Conservation (phyloP, 2,113 vertebrate genomes). For the Oncorhynchus kisutch region DNA sequence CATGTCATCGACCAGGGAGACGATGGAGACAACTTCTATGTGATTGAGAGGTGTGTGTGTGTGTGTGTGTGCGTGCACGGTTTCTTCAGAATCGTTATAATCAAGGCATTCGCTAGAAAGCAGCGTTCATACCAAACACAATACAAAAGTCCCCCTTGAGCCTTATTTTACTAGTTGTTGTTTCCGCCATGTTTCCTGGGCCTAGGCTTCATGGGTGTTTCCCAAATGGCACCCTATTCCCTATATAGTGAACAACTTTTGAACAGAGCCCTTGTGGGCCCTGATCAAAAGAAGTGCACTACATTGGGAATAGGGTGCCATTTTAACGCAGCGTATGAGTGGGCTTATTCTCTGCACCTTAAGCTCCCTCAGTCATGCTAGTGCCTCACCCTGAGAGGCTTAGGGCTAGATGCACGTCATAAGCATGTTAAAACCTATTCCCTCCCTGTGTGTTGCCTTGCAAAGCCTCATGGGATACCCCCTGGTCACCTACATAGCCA, state of each 20-base stretch:
- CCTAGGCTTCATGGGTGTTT: neutral
- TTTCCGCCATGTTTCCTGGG: neutral
- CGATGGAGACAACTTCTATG: slow-evolving; percentile 98
- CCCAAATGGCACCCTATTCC: no score
- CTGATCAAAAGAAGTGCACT: neutral
- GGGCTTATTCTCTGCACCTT: neutral
- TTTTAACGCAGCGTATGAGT: no score
- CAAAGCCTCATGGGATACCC: neutral
- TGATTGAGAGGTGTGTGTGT: slow-evolving; percentile 79
- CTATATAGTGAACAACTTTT: no score
- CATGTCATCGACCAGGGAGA: slow-evolving; percentile 98
- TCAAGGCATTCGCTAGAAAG: no score
- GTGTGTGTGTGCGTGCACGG: no score
- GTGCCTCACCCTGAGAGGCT: neutral
- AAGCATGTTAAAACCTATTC: neutral
- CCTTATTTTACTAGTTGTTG: neutral
- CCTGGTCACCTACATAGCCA: neutral
- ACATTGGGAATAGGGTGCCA: no score
- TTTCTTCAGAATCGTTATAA: no score
- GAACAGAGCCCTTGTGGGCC: neutral
- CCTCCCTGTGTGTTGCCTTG: neutral
- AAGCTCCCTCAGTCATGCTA: neutral
- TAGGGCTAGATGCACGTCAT: slow-evolving; percentile 1
- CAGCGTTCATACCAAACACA: neutral
- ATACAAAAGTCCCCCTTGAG: neutral